These are phyloP conservation scores for Danionella dracula DNA, from an alignment of 2,797 vertebrate species.

Conservation along the genomic window DNA sequence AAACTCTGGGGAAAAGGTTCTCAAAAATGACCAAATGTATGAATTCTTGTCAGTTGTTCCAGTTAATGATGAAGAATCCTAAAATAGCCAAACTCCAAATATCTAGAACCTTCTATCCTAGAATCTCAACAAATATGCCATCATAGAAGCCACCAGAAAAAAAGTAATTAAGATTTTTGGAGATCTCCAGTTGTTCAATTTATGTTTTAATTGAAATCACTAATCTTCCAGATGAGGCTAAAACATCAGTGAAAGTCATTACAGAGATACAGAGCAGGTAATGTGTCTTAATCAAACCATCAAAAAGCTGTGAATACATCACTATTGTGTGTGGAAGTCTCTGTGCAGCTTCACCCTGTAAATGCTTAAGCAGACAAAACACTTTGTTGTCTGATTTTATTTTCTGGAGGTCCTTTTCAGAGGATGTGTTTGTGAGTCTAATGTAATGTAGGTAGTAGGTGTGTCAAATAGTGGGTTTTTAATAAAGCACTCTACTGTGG, in stretches of 20 bases:
- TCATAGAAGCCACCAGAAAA: constrained; percentile 51
- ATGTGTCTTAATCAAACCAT: constrained; percentile 23
- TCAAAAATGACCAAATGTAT: not conserved
- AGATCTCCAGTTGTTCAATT: constrained; percentile 68
- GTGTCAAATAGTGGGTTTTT: not conserved
- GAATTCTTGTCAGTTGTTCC: not conserved
- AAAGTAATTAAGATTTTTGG: constrained; percentile 71
- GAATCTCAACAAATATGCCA: constrained; percentile 43
- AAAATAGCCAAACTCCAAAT: constrained; percentile 19
- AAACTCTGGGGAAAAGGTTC: not conserved
- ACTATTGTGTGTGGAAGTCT: not conserved
- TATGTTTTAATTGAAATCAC: constrained; percentile 59
- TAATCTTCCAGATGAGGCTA: constrained; percentile 57
- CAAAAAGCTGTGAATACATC: constrained; percentile 15
- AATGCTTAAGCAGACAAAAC: not conserved
- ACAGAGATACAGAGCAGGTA: constrained; percentile 41
- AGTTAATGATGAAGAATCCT: constrained; percentile 16
- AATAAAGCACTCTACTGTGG: not conserved
- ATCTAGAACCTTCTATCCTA: constrained; percentile 1
- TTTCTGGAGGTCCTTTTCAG: not conserved
- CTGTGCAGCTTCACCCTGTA: not conserved
- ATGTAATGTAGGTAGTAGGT: not conserved
- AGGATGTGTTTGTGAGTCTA: not conserved
- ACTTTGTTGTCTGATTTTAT: not conserved
- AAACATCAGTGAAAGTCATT: constrained; percentile 64